phyloP scores from a whole-genome alignment of 1,140 invertebrate genomes.

The Drosophila melanogaster region Release_6_plus_ISO1_MT NT_033777.3:14983001-14983500 shows the following conservation, averaged over 20 bases:
- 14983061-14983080: neutral
- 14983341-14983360: slow-evolving; percentile 21
- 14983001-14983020: too few relatives aligned
- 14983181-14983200: slow-evolving; percentile 68
- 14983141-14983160: slow-evolving; percentile 61
- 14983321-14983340: slow-evolving; percentile 5
- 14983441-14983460: slow-evolving; percentile 42
- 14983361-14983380: slow-evolving; percentile 30
- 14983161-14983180: slow-evolving; percentile 80
- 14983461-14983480: slow-evolving; percentile 36
- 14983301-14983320: slow-evolving; percentile 18
- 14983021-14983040: too few relatives aligned
- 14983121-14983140: neutral
- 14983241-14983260: slow-evolving; percentile 51
- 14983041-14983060: neutral
- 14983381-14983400: slow-evolving; percentile 18
- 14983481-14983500: slow-evolving; percentile 40
- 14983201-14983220: slow-evolving; percentile 81
- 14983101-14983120: neutral
- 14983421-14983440: slow-evolving; percentile 18
- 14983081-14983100: neutral
- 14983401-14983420: slow-evolving; percentile 9
- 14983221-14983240: slow-evolving; percentile 73
- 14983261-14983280: slow-evolving; percentile 26
- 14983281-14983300: neutral